phyloP scores from a whole-genome alignment of 2,888 invertebrate species.

The Meteorus colon region DNA sequence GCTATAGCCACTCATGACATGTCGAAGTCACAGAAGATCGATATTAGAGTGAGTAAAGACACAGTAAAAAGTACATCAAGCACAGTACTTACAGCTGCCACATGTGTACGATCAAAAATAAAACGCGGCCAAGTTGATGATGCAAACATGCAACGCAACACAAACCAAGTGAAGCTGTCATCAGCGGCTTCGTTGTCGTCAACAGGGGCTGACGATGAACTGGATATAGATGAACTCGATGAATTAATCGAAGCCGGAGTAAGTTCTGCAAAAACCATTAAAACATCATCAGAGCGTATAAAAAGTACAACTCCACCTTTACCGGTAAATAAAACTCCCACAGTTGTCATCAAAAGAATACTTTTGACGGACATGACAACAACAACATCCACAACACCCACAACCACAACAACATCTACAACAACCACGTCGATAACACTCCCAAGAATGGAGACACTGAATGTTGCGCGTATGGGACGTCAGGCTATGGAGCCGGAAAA shows the following conservation, averaged over 20 bases:
- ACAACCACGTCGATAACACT: not conserved
- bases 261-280: slow-evolving; percentile 36
- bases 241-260: slow-evolving; percentile 61
- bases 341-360: not conserved
- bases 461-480: slow-evolving; percentile 43
- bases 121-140: slow-evolving; percentile 22
- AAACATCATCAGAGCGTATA: not conserved
- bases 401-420: not conserved
- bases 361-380: not conserved
- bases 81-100: not conserved
- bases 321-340: not conserved
- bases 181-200: not conserved
- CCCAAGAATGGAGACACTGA: slow-evolving; percentile 31
- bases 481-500: slow-evolving; percentile 59
- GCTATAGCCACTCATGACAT: slow-evolving; percentile 35
- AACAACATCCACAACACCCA: slow-evolving; percentile 1
- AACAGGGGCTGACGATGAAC: slow-evolving; percentile 14
- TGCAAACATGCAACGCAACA: not conserved
- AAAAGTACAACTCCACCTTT: not conserved
- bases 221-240: slow-evolving; percentile 58
- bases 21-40: slow-evolving; percentile 43
- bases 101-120: not conserved
- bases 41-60: slow-evolving; percentile 43
- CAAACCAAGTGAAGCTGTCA: not conserved
- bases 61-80: slow-evolving; percentile 20